A percentile compares a stretch with the other conserved stretches of the same genome.
phyloP scores from a whole-genome alignment of 2,113 vertebrate species.

The Coturnix japonica region DNA sequence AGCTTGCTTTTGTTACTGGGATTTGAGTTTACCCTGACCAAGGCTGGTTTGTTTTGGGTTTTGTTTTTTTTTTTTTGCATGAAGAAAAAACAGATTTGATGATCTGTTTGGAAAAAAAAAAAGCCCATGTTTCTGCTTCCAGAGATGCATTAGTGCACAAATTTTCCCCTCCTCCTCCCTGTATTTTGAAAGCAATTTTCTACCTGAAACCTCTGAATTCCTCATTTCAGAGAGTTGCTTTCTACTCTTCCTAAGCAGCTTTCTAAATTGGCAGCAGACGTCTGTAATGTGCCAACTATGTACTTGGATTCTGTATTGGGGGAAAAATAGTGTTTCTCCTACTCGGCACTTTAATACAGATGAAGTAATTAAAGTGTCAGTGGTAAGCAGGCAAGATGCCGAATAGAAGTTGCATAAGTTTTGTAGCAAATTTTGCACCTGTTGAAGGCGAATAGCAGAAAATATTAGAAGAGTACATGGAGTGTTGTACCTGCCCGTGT shows the following conservation, averaged over 20 bases:
- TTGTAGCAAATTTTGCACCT: not conserved
- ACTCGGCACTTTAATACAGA: not conserved
- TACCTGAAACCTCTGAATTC: not conserved
- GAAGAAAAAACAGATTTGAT: not conserved
- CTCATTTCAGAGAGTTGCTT: not conserved
- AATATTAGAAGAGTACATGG: not conserved
- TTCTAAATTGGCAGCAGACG: not conserved
- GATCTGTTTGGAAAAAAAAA: not conserved
- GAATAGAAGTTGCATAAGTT: not conserved
- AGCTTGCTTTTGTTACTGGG: not conserved
- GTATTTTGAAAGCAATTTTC: not conserved
- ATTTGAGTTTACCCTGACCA: not conserved
- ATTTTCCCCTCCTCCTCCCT: too few species aligned
- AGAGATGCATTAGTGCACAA: not conserved
- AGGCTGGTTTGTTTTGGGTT: too few species aligned
- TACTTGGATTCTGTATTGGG: not conserved
- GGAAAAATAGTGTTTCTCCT: not conserved
- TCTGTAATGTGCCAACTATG: not conserved
- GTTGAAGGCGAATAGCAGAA: not conserved
- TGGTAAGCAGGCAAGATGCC: not conserved
- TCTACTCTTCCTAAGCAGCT: not conserved
- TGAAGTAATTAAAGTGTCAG: not conserved
- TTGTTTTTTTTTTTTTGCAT: not conserved
- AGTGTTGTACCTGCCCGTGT: not conserved
- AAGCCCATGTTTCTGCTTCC: not conserved